Evolutionary conservation across 2,113 vertebrate genomes (phyloP), one percentile per base, ranked within the genome.

Genomic region (Poecile atricapillus): DNA sequence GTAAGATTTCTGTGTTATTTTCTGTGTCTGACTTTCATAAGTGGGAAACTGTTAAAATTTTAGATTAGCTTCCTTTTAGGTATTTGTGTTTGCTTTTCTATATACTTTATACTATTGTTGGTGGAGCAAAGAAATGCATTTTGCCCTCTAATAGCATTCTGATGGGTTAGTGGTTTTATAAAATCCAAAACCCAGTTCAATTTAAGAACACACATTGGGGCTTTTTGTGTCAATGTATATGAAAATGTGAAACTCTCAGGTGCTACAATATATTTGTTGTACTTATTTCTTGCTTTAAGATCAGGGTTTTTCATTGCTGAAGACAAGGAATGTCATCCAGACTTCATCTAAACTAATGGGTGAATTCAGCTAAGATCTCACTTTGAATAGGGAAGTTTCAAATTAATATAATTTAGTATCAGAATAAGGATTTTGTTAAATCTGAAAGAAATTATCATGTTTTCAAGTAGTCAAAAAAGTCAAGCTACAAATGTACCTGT

Each of bases 1-100:
- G 99, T 99, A 98, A 99, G 98, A 93, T 92, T 89, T 95, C 90
- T 87, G 62, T 81, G 59, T 85, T 88, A 22, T 60, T 53, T 69
- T 77, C 37, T 52, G 30, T 71, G 41, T 88, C 79, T 93, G 60
- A 87, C 30, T 81, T 91, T 56, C 16, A 63, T 56, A 55, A 92
- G 6, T 58, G 62, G n/a, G 76, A 76, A 76, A 80, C n/a, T 67
- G 37, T 77, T 96, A 83, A 83, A 46, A 73, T 93, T 89, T 94
- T 33, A 82, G 37, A 18, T 13, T 78, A 50, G 50, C 6, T 49
- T 87, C 43, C 11, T 88, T 95, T 87, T 69, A 71, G 82, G 58
- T 63, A 84, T 69, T 65, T 65, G 22, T 70, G 21, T 77, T 89
- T 87, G 10, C 35, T 83, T 93, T 81, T 64, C 17, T 31, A 9